Evolutionary conservation across 2,797 vertebrate genomes (phyloP).

Genomic region (Siniperca obscura): DNA sequence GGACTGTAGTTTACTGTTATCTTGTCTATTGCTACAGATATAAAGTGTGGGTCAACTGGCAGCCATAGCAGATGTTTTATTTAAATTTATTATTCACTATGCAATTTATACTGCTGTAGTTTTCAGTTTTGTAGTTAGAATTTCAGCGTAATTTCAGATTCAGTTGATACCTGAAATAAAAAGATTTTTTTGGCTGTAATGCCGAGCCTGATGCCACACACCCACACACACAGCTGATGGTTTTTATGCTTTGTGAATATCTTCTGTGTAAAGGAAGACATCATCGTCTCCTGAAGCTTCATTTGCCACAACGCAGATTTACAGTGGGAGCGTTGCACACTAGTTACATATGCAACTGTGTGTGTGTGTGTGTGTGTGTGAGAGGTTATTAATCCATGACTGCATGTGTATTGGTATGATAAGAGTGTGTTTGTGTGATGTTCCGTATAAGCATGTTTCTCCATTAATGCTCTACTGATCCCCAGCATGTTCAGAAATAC

Average conservation of each 20-base stretch:
- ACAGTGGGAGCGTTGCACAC: neutral
- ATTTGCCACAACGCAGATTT: neutral
- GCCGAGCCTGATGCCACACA: neutral
- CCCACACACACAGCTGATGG: neutral
- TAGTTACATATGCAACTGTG: neutral
- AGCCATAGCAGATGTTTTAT: too few species aligned
- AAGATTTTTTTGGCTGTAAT: neutral
- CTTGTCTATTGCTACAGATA: too few species aligned
- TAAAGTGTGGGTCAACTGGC: too few species aligned
- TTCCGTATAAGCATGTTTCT: constrained; percentile 43
- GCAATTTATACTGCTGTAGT: neutral
- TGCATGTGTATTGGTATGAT: constrained; percentile 11
- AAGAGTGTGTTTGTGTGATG: constrained; percentile 33
- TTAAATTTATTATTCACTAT: neutral
- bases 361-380: constrained; percentile 26
- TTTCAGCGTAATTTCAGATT: neutral
- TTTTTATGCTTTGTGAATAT: neutral
- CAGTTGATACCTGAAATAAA: neutral
- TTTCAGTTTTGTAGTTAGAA: neutral
- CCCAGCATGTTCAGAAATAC: constrained; percentile 20
- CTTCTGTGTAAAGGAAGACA: neutral
- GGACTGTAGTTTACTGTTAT: too few species aligned
- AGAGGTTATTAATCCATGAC: constrained; percentile 14
- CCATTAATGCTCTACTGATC: constrained; percentile 39
- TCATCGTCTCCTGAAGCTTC: constrained; percentile 6